Conservation (phyloP, 2,888 invertebrate genomes). For the Conchocele bisecta region DNA sequence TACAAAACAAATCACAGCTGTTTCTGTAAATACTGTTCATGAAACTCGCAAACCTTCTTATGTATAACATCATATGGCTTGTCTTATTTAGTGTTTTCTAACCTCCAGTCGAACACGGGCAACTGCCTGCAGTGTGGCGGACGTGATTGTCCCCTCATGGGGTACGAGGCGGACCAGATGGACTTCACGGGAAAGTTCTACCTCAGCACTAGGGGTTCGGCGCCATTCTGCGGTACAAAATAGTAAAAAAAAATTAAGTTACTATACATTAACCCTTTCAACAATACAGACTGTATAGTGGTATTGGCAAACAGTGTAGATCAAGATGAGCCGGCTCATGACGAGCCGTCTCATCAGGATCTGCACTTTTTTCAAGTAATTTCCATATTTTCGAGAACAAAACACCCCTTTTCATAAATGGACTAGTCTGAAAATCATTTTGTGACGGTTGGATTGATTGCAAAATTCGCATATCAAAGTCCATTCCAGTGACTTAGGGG, state of each 20-base stretch:
- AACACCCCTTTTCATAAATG: no score
- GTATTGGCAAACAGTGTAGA: neutral
- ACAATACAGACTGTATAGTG: neutral
- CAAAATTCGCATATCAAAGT: no score
- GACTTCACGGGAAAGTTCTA: constrained; percentile 60
- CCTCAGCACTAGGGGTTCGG: constrained; percentile 49
- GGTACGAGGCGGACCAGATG: constrained; percentile 56
- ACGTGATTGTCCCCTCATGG: constrained; percentile 59
- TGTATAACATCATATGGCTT: no score
- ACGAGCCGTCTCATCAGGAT: no score
- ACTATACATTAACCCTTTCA: neutral
- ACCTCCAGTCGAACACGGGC: constrained; percentile 40
- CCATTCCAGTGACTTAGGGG: no score
- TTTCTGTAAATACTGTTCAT: no score
- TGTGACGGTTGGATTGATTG: no score
- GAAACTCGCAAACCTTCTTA: neutral
- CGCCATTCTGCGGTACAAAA: constrained; percentile 59
- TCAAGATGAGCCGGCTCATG: no score
- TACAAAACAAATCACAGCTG: no score
- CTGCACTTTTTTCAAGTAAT: no score
- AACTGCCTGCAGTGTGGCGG: constrained; percentile 54
- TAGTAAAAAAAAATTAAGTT: neutral
- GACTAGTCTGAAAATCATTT: no score
- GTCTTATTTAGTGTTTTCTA: neutral
- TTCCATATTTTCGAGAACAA: no score